A percentile compares a stretch with the other conserved stretches of the same genome.
Conservation (phyloP, 1,140 invertebrate species). For the Papilio polytes region DNA sequence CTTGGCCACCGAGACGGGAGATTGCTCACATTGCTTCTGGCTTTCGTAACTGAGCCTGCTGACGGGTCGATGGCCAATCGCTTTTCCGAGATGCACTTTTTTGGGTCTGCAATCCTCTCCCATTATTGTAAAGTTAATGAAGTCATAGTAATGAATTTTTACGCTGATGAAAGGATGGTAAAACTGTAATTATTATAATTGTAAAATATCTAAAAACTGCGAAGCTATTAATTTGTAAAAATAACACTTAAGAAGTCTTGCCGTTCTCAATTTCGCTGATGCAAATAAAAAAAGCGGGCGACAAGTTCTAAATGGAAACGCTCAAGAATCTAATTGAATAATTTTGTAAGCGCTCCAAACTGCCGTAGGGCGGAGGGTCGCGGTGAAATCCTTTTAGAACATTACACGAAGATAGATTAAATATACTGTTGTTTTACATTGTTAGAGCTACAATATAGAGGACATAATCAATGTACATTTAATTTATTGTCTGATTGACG, state of each 20-base stretch:
- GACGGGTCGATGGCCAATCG: too few species aligned
- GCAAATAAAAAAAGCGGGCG: slow-evolving; percentile 54
- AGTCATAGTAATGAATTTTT: not conserved
- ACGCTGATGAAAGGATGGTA: not conserved
- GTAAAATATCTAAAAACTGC: not conserved
- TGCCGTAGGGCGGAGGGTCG: slow-evolving; percentile 42
- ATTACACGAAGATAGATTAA: slow-evolving; percentile 18
- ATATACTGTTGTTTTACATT: slow-evolving; percentile 8
- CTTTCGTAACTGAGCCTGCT: too few species aligned
- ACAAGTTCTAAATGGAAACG: slow-evolving; percentile 51
- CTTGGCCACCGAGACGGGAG: too few species aligned
- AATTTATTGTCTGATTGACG: too few species aligned
- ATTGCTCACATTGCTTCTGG: too few species aligned
- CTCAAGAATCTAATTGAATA: slow-evolving; percentile 60
- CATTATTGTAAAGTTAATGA: too few species aligned
- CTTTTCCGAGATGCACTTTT: too few species aligned
- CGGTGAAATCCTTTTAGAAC: slow-evolving; percentile 47
- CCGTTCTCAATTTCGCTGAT: slow-evolving; percentile 51
- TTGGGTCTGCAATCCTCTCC: too few species aligned
- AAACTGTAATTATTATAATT: not conserved
- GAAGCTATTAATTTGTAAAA: slow-evolving; percentile 25
- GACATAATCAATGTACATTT: not conserved
- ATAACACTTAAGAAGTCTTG: slow-evolving; percentile 29
- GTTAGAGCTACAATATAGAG: not conserved
- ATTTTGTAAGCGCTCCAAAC: slow-evolving; percentile 55